A percentile compares a stretch with the other conserved stretches of the same genome.
Evolutionary conservation across 2,113 vertebrate genomes (phyloP).

Genomic region (Uropsilus gracilis): DNA sequence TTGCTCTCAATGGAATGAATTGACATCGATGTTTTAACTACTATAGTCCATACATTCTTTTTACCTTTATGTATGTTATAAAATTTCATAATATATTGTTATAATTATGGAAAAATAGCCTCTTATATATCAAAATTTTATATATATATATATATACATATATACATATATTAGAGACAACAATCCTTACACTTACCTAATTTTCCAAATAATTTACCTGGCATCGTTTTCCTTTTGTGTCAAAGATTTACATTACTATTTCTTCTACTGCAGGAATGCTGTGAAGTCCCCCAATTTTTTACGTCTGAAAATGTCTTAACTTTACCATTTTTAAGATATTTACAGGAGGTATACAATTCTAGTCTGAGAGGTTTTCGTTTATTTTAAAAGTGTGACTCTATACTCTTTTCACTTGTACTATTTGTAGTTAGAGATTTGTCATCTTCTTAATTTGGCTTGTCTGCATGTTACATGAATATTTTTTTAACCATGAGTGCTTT

Average conservation of each 20-base stretch:
- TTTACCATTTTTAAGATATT: not conserved
- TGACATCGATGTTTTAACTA: not conserved
- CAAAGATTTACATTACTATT: not conserved
- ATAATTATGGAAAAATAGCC: not conserved
- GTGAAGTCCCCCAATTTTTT: not conserved
- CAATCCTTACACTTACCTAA: not conserved
- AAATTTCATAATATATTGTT: not conserved
- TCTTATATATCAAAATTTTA: not conserved
- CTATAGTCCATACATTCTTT: not conserved
- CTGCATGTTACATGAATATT: not conserved
- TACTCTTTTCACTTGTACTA: not conserved
- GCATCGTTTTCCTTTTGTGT: not conserved
- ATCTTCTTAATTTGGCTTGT: not conserved
- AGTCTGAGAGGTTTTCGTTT: not conserved
- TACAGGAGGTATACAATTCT: not conserved
- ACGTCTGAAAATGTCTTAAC: not conserved
- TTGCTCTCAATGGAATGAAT: not conserved
- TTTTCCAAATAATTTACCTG: not conserved
- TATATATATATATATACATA: no score
- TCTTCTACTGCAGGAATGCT: not conserved
- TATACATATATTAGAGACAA: not conserved
- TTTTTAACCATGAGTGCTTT: not conserved
- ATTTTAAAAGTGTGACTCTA: not conserved
- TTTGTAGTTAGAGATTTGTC: not conserved
- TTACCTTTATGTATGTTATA: not conserved